Evolutionary conservation across 1,140 invertebrate species (phyloP), one percentile per base, ranked within the genome.

Genomic region (Cepaea nemoralis): DNA sequence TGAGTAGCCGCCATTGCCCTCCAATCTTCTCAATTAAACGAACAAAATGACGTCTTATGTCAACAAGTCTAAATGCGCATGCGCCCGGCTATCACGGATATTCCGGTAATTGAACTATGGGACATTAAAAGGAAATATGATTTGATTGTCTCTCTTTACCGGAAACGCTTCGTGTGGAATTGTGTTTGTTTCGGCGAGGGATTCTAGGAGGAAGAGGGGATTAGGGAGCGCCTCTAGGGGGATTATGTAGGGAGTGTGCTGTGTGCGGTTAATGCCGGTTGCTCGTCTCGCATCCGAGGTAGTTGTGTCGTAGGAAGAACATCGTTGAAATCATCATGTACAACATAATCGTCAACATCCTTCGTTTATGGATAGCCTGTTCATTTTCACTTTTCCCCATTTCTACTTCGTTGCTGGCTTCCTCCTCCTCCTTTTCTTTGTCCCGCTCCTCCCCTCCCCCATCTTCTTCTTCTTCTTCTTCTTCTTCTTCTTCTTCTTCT

Each of bases 111-210:
- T 75, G 73, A 75, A 75, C 40, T 75, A 75, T 35, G 73, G 48
- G 42, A 75, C 73, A 75, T 75, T 75, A 75, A 75, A 75, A 75
- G 73, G 73, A 75, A 75, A 75, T 75, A 75, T 50, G 73, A 75
- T 75, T 45, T 75, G 73, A 75, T 75, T 75, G 73, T 75, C 42
- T 50, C 73, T 45, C 73, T 22, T 22, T 70, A 45, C 42, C 40
- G 73, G 73, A 75, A 75, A 55, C 73, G 39, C 27, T 45, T 50
- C 73, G 73, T 75, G 73, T 55, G 39, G 73, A 75, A 75, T 75
- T 75, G 73, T 75, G 73, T 75, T 75, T 75, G 40, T 71, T 39
- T 71, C 40, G 69, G 19, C 33, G 59, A 31, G 59, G 59, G 59
- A 63, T 63, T 63, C 59, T 63, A 27, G 59, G 59, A 31, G 59